Evolutionary conservation across 2,888 invertebrate genomes (phyloP).

Genomic region (Lasioglossum morio): DNA sequence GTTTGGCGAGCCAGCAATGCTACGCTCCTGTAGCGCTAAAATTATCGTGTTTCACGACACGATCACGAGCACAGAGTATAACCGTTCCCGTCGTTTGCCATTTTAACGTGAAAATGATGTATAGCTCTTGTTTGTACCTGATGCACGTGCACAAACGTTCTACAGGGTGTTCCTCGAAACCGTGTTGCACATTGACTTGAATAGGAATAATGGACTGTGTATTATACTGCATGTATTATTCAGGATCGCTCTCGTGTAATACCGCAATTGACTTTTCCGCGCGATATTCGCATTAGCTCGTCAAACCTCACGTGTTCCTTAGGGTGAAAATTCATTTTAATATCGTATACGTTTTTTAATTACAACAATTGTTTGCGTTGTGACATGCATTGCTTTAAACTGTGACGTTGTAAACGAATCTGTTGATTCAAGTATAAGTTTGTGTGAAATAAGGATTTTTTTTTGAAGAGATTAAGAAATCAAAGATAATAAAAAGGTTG

Average conservation of each 20-base stretch:
- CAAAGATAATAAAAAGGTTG: too few species aligned
- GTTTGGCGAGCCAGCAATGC: not conserved
- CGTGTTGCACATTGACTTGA: slow-evolving; percentile 7
- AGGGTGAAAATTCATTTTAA: too few species aligned
- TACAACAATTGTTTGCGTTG: too few species aligned
- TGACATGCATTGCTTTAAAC: too few species aligned
- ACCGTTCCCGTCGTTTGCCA: slow-evolving; percentile 46
- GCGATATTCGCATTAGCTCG: not conserved
- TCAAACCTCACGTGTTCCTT: too few species aligned
- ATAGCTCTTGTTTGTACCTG: slow-evolving; percentile 32
- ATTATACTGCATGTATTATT: slow-evolving; percentile 12
- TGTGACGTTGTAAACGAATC: too few species aligned
- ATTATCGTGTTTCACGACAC: slow-evolving; percentile 36
- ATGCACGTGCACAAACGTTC: slow-evolving; percentile 35
- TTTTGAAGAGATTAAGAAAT: too few species aligned
- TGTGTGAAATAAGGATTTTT: too few species aligned
- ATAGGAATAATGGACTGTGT: slow-evolving; percentile 14
- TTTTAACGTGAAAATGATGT: slow-evolving; percentile 53
- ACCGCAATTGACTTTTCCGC: slow-evolving; percentile 1
- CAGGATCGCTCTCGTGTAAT: not conserved
- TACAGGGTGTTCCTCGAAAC: slow-evolving; percentile 34
- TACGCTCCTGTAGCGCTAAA: slow-evolving; percentile 22
- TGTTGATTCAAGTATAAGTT: too few species aligned
- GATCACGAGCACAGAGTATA: slow-evolving; percentile 36
- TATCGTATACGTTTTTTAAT: too few species aligned